Evolutionary conservation across 2,113 vertebrate species (phyloP), one percentile per base, ranked within the genome.

Genomic region (Beaufortia kweichowensis): DNA sequence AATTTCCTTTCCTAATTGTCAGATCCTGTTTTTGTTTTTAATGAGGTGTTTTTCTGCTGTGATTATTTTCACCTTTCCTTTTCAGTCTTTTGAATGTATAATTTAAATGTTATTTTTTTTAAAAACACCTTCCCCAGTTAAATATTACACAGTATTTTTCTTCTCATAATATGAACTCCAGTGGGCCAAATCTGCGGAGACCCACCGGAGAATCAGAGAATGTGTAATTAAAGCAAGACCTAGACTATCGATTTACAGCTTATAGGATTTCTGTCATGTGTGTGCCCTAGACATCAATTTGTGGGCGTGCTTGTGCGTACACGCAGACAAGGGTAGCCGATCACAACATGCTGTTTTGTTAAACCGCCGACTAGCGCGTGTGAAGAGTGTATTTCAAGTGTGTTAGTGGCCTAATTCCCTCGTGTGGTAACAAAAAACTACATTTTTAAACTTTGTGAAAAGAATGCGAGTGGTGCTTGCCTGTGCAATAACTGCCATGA

Each of bases 221-320:
- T 75, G 69, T 76, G 79, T 81, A 76, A 84, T 81, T 84, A 81
- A 84, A 79, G 79, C 76, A 67, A 72, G 71, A 63, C 65, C 60
- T 39, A 81, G 75, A 31, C 50, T 75, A 80, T 81, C 75, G 79
- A 84, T 77, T 78, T 48, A 69, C 21, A 61, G 41, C 53, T 33
- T 79, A 78, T 78, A 78, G 79, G 66, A 81, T 81, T 81, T 26
- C 76, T 78, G 71, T 78, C 76, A 75, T 70, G 76, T 64, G 46
- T 68, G 64, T 69, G 63, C 62, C 62, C 48, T 57, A 43, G 57
- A 67, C 60, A 64, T 74, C 35, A 76, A 62, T 63, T 64, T 76
- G 48, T 33, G 41, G 29, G 24, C 53, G 41, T 72, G 75, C 65
- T 62, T 78, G 19, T 72, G 77, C 66, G 68, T 43, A 43, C 55